Evolutionary conservation across 2,113 vertebrate species (phyloP), one percentile per base, ranked within the genome.

Genomic region (Uropsilus gracilis): DNA sequence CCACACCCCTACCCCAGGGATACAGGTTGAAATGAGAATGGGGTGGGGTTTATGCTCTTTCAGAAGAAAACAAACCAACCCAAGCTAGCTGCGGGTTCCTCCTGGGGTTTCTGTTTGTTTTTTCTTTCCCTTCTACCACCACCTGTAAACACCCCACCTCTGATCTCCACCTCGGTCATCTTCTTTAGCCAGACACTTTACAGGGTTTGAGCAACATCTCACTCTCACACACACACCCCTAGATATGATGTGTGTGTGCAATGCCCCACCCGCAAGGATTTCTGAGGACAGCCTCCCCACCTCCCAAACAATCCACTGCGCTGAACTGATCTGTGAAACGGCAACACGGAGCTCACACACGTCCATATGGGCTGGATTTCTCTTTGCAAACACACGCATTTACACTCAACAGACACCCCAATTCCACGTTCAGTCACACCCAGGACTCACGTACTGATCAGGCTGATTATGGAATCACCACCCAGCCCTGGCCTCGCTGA

Each of bases 71-170:
- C 8, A 57, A 42, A 61, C 44, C n/a, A 39, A 68, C 22, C 32
- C 68, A 46, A 42, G 24, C 87, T 28, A 24, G 71, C 86, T 69
- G 16, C 64, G 30, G 50, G n/a, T 64, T 91, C 44, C 86, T 90
- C 63, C 46, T 24, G 64, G 69, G 87, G 57, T 32, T 94, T 30
- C 89, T 11, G 46, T 66, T 69, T 80, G n/a, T n/a, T n/a, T n/a
- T n/a, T n/a, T n/a, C n/a, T 85, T 75, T 80, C 68, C 55, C 90
- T 82, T 68, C 68, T 9, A 22, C 42, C 34, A 26, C 96, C 93
- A 95, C 95, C 96, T 96, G 92, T 97, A 94, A 97, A 95, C 95
- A 95, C 44, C 88, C 17, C 77, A 78, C n/a, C 44, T 81, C 82
- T 53, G 88, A 94, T 94, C 84, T 91, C 85, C 48, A 57, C 55